Conservation (phyloP, 1,140 invertebrate species). For the Augochlora pura region DNA sequence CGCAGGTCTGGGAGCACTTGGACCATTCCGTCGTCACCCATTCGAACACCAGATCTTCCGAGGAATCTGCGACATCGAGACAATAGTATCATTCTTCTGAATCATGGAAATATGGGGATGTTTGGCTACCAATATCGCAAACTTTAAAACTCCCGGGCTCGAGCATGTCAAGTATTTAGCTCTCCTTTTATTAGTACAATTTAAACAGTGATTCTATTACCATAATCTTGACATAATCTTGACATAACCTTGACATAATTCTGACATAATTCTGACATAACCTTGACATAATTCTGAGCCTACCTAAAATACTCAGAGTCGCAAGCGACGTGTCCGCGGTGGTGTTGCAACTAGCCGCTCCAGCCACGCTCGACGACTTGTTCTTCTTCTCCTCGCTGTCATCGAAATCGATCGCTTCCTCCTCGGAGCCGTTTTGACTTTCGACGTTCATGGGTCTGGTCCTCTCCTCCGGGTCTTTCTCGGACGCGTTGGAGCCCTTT, state of each 20-base stretch:
- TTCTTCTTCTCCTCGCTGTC: constrained; percentile 20
- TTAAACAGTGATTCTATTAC: too few relatives aligned
- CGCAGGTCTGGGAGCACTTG: constrained; percentile 92
- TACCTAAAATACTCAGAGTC: constrained; percentile 60
- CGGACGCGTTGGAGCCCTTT: background rate
- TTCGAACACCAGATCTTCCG: constrained; percentile 85
- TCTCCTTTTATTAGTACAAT: too few relatives aligned
- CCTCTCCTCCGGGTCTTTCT: constrained; percentile 16
- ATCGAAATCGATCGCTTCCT: constrained; percentile 22
- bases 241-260: too few relatives aligned
- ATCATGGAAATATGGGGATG: too few relatives aligned
- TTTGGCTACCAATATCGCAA: too few relatives aligned
- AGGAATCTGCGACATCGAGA: constrained; percentile 55
- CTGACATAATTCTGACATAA: too few relatives aligned
- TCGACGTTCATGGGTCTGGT: constrained; percentile 24
- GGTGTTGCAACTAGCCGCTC: background rate
- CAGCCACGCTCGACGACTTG: constrained; percentile 10
- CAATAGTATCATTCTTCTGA: too few relatives aligned
- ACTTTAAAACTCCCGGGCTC: too few relatives aligned
- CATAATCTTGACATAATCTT: too few relatives aligned
- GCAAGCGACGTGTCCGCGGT: constrained; percentile 34
- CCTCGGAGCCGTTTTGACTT: constrained; percentile 4
- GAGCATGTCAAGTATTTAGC: too few relatives aligned
- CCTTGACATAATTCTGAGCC: too few relatives aligned
- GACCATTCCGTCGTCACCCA: constrained; percentile 93